Percentiles rank a stretch among this genome's conserved stretches.
phyloP scores from a whole-genome alignment of 1,140 invertebrate genomes.

The Harpegnathos saltator region DNA sequence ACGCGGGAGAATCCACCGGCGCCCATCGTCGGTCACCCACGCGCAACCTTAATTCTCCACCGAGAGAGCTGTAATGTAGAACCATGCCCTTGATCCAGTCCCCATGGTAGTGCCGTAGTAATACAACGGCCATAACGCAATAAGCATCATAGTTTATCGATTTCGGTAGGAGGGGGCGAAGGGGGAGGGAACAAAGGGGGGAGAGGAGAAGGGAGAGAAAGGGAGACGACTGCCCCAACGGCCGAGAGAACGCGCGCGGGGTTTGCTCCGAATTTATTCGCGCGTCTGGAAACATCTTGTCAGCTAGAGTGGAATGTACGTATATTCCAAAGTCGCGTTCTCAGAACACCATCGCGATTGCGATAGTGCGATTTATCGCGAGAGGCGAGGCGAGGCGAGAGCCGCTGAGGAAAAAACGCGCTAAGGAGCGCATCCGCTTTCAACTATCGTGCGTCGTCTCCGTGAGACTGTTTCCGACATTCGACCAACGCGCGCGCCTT shows the following conservation, averaged over 20 bases:
- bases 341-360: neutral
- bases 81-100: constrained; percentile 57
- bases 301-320: neutral
- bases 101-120: constrained; percentile 33
- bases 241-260: constrained; percentile 1
- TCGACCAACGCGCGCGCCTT: too few relatives aligned
- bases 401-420: neutral
- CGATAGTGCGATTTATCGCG: neutral
- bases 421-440: neutral
- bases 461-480: constrained; percentile 17
- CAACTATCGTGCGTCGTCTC: neutral
- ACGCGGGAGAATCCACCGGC: constrained; percentile 20
- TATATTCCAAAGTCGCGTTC: neutral
- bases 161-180: neutral
- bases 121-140: constrained; percentile 46
- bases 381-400: neutral
- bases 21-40: neutral
- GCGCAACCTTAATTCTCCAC: constrained; percentile 1
- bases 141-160: constrained; percentile 59
- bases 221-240: neutral
- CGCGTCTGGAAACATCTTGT: neutral
- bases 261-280: constrained; percentile 7
- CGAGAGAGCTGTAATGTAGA: neutral
- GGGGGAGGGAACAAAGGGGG: too few relatives aligned
- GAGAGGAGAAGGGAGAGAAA: too few relatives aligned